These are phyloP conservation scores for Molothrus aeneus DNA, from an alignment of 2,797 vertebrate genomes.

Conservation along the genomic window DNA sequence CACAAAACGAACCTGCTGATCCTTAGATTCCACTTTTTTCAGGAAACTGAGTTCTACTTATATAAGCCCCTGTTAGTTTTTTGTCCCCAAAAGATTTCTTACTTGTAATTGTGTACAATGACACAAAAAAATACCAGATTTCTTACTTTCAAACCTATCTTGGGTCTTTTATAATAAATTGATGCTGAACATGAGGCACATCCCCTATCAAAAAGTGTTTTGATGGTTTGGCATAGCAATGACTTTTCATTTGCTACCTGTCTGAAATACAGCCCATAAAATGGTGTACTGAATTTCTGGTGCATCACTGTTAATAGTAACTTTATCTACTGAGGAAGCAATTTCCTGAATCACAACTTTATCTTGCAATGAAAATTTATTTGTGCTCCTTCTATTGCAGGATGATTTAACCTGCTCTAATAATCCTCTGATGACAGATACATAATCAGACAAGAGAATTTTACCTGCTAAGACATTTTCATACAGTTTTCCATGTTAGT, in stretches of 20 bases:
- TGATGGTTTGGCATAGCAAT: background rate
- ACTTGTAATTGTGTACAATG: background rate
- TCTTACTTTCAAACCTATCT: background rate
- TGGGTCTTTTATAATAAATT: background rate
- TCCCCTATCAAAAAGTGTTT: background rate
- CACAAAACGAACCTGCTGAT: background rate
- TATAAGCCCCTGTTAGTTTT: background rate
- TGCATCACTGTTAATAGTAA: background rate
- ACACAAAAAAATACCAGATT: background rate
- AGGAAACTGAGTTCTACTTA: background rate
- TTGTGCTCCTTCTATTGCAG: background rate
- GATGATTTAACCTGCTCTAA: background rate
- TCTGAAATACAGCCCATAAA: background rate
- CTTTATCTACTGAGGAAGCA: background rate
- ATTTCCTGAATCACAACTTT: slow-evolving; percentile 3
- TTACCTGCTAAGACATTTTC: background rate
- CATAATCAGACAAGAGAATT: background rate
- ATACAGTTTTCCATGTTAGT: background rate
- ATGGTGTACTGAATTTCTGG: background rate
- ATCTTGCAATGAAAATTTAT: background rate
- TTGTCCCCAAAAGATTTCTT: background rate
- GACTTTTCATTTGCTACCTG: background rate
- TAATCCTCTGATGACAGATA: background rate
- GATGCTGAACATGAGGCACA: background rate
- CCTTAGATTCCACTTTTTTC: background rate